Conservation (phyloP, 2,888 invertebrate species). For the Drepanosiphum platanoidis region DNA sequence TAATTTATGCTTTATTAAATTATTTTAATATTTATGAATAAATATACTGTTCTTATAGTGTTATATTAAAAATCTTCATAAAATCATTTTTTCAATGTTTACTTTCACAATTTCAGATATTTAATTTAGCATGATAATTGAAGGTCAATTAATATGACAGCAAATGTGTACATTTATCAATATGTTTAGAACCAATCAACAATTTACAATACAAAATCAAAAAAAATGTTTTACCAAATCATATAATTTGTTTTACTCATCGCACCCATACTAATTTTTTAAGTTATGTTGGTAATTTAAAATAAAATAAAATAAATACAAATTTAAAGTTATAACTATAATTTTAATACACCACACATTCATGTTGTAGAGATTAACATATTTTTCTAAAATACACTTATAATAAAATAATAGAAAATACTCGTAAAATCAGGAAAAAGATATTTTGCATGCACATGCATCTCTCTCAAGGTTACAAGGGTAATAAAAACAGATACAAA, state of each 20-base stretch:
- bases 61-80: neutral
- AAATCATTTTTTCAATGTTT: neutral
- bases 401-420: neutral
- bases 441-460: slow-evolving; percentile 39
- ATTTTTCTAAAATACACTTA: neutral
- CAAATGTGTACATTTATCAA: neutral
- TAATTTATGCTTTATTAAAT: no score
- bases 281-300: no score
- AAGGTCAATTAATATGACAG: slow-evolving; percentile 3
- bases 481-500: slow-evolving; percentile 33
- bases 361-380: neutral
- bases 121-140: slow-evolving; percentile 8
- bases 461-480: neutral
- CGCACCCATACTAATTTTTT: no score
- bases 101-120: neutral
- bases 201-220: no score
- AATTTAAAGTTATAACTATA: neutral
- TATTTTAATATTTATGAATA: neutral
- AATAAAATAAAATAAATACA: neutral
- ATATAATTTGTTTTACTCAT: neutral
- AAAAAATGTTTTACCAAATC: neutral
- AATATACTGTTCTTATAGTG: neutral
- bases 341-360: neutral
- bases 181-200: neutral
- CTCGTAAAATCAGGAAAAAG: neutral